Evolutionary conservation across 23 tunicate genomes (phyloP).

Genomic region (Ciona savignyi): DNA sequence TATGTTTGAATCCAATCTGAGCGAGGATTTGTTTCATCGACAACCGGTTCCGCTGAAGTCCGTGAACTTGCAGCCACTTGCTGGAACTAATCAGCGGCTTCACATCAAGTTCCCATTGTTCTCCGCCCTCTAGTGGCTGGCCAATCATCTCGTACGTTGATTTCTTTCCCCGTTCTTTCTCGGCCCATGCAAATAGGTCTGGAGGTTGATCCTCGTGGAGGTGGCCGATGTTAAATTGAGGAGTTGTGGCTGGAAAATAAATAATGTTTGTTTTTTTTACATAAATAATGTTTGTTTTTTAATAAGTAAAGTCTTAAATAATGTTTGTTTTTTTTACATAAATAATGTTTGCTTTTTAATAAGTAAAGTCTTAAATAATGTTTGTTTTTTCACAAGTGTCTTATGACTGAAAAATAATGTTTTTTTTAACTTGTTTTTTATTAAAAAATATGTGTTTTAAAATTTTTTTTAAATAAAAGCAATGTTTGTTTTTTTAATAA

Average conservation of each 20-base stretch:
- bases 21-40: conserved; percentile 51
- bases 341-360: no score
- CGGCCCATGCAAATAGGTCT: conserved; percentile 76
- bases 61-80: conserved; percentile 78
- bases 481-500: no score
- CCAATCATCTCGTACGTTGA: conserved; percentile 35
- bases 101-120: conserved; percentile 78
- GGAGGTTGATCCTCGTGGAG: conserved; percentile 27
- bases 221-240: conserved; percentile 67
- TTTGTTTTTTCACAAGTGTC: no score
- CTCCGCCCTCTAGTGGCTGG: conserved; percentile 2
- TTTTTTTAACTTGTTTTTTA: no score
- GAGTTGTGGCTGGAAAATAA: conserved; percentile 40
- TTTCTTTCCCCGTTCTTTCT: conserved; percentile 52
- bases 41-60: conserved; percentile 62
- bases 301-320: no score
- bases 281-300: no score
- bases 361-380: no score
- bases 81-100: conserved; percentile 69
- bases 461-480: no score
- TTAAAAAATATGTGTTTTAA: no score
- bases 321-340: no score
- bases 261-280: no score
- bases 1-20: conserved; percentile 51
- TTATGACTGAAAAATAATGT: no score